Base-by-base conservation (phyloP, 2,113 vertebrate species). In the Lepus europaeus region DNA sequence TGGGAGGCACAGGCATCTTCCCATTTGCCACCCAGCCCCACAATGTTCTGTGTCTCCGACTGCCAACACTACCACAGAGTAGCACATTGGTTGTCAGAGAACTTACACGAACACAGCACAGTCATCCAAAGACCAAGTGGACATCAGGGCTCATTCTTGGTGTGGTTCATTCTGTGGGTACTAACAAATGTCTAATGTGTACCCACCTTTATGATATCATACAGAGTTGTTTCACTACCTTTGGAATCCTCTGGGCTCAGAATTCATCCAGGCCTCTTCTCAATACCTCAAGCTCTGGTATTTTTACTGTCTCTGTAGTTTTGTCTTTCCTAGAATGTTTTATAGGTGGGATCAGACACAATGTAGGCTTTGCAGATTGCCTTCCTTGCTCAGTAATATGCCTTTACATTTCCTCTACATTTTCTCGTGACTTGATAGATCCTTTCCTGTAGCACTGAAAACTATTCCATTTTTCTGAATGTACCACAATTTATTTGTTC, bases 121-220 rank as follows among this genome's bases (percentile, higher is more conserved):
- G 25, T 49, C 53, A 51, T 51, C n/a, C 6, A 13, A 85, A 64
- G 61, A 36, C 73, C 36, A 12, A 36, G 20, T 68, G 59, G 39
- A 11, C n/a, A 23, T 56, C 19, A 66, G 64, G 31, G 27, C 12
- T 89, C 39, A 14, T 16, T 72, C n/a, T 36, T 31, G 29, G 4
- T 14, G 14, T 3, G 33, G n/a, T 16, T 1, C 4, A 6, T 33
- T 31, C 68, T 27, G 0, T 49, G n/a, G 31, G 10, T 76, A 66
- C 87, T 61, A 31, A 53, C 27, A 51, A 39, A 59, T 33, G 51
- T 33, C 5, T 33, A 13, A 29, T 27, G 56, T 1, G 3, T 16
- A 9, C 36, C 51, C 20, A 45, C 79, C 19, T 17, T 85, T 10
- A 74, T 2, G 45, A 19, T 49, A 3, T 53, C 68, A 4, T 29